Evolutionary conservation across 1,140 invertebrate species (phyloP).

Genomic region (Drosophila kohkoa): DNA sequence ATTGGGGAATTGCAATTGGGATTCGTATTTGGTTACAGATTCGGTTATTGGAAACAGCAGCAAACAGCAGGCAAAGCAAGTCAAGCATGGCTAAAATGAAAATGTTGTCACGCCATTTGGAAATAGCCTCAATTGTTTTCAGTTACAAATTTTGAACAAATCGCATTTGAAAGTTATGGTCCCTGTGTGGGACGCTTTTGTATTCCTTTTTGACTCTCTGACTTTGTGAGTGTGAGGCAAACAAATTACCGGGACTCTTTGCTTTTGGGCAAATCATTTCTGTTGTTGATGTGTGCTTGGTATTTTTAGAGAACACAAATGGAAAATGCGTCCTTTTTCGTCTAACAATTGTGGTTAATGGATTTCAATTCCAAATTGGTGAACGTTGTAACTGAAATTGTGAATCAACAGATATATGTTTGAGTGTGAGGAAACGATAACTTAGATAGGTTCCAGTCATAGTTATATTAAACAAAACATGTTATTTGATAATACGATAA

Average conservation of each 20-base stretch:
- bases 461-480: too few species aligned
- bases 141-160: slow-evolving; percentile 69
- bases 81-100: slow-evolving; percentile 54
- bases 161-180: slow-evolving; percentile 72
- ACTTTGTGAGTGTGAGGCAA: slow-evolving; percentile 28
- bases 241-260: slow-evolving; percentile 39
- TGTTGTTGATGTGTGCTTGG: neutral
- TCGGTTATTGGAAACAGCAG: slow-evolving; percentile 52
- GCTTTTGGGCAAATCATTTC: slow-evolving; percentile 28
- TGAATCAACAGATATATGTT: neutral
- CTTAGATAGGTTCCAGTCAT: too few species aligned
- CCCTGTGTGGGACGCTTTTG: slow-evolving; percentile 26
- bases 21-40: slow-evolving; percentile 52
- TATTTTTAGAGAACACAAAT: slow-evolving; percentile 14
- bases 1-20: slow-evolving; percentile 42
- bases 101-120: slow-evolving; percentile 58
- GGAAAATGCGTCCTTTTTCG: slow-evolving; percentile 28
- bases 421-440: neutral
- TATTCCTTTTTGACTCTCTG: slow-evolving; percentile 18
- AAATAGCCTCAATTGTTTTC: slow-evolving; percentile 48
- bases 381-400: neutral
- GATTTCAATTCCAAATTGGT: slow-evolving; percentile 8
- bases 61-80: slow-evolving; percentile 37
- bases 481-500: too few species aligned
- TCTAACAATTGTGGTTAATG: slow-evolving; percentile 12